Conservation (phyloP, 2,888 invertebrate species). For the Sphaerophoria taeniata region DNA sequence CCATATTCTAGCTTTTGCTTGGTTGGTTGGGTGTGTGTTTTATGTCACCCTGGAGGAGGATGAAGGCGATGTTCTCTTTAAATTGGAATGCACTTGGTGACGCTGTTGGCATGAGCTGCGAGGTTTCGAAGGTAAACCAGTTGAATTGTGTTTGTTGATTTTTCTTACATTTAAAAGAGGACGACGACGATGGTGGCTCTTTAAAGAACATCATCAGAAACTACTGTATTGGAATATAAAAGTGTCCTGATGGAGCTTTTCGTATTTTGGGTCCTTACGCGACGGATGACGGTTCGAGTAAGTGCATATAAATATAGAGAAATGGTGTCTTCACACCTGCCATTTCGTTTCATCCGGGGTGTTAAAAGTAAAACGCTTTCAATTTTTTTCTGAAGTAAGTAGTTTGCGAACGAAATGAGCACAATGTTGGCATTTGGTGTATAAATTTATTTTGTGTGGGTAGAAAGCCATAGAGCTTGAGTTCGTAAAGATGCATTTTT, state of each 20-base stretch:
- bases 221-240: neutral
- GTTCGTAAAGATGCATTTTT: conserved; percentile 1
- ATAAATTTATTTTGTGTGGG: neutral
- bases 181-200: conserved; percentile 15
- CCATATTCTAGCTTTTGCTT: conserved; percentile 9
- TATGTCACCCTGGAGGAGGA: conserved; percentile 23
- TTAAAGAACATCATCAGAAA: conserved; percentile 24
- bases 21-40: neutral
- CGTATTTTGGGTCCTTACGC: neutral
- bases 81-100: conserved; percentile 50
- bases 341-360: conserved; percentile 39
- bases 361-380: conserved; percentile 47
- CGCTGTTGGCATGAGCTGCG: conserved; percentile 10
- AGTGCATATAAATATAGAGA: neutral
- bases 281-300: neutral
- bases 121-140: conserved; percentile 56
- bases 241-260: conserved; percentile 4
- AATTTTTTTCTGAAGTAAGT: conserved; percentile 32
- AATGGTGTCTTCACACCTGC: neutral
- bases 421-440: neutral
- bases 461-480: neutral
- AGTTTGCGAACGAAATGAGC: conserved; percentile 42
- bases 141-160: conserved; percentile 71
- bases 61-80: conserved; percentile 6
- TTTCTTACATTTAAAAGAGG: conserved; percentile 51